Percentiles rank a stretch among this genome's conserved stretches.
Evolutionary conservation across 92 coral and sea anemone genomes (phyloP).

Genomic region (Pocillopora grandis): DNA sequence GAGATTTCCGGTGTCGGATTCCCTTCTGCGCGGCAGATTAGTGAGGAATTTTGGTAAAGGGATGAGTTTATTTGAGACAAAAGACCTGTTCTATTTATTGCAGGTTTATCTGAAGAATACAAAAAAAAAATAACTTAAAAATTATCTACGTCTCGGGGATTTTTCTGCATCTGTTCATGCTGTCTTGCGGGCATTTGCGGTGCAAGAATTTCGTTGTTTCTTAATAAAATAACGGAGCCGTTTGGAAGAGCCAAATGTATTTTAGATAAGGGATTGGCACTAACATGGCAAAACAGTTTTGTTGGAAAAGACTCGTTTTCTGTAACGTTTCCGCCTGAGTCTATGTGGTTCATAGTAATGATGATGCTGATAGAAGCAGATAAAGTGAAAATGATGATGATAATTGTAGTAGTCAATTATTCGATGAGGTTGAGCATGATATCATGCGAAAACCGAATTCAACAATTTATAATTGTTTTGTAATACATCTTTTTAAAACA

Average conservation of each 20-base stretch:
- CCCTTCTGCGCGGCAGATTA: conserved; percentile 40
- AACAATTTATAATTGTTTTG: no score
- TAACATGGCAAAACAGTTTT: conserved; percentile 28
- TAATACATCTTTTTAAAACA: no score
- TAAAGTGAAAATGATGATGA: not conserved
- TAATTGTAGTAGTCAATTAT: no score
- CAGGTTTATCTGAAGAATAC: conserved; percentile 15
- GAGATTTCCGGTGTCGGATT: conserved; percentile 42
- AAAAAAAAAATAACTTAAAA: not conserved
- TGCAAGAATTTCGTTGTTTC: not conserved
- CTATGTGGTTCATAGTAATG: no score
- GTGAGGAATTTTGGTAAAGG: conserved; percentile 13
- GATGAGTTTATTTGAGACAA: not conserved
- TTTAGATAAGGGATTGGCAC: conserved; percentile 37
- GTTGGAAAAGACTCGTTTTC: conserved; percentile 17
- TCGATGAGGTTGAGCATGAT: no score
- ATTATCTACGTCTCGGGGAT: not conserved
- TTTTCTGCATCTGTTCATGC: not conserved
- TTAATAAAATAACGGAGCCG: not conserved
- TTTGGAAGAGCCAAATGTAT: conserved; percentile 20
- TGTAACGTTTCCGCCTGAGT: not conserved
- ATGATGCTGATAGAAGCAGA: no score
- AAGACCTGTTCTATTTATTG: not conserved
- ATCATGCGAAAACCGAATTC: no score
- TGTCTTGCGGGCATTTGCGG: not conserved